These are phyloP conservation scores for Caenorhabditis sp. DNA, from an alignment of 2,888 invertebrate species.

Conservation along the genomic window DNA sequence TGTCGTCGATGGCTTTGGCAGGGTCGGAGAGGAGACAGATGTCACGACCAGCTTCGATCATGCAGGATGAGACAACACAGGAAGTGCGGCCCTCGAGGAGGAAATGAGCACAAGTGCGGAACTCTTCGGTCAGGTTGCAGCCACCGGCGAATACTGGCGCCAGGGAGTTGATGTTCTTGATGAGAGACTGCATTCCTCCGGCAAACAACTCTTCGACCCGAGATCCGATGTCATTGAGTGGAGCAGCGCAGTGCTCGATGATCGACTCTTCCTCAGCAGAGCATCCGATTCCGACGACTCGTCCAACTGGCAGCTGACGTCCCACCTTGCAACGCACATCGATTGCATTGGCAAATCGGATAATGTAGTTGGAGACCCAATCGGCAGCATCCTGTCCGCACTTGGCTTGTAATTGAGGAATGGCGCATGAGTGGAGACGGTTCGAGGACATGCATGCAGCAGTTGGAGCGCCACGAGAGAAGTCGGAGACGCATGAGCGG, in stretches of 20 bases:
- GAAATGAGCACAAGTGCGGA: slow-evolving; percentile 70
- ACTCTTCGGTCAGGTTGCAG: slow-evolving; percentile 77
- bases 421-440: slow-evolving; percentile 75
- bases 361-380: slow-evolving; percentile 77
- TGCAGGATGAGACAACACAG: slow-evolving; percentile 79
- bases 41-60: slow-evolving; percentile 78
- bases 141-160: slow-evolving; percentile 81
- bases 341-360: slow-evolving; percentile 79
- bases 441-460: slow-evolving; percentile 80
- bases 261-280: slow-evolving; percentile 77
- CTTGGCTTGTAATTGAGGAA: slow-evolving; percentile 67
- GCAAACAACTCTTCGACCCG: slow-evolving; percentile 73
- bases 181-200: slow-evolving; percentile 75
- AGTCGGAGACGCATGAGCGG: slow-evolving; percentile 77
- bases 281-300: slow-evolving; percentile 77
- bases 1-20: slow-evolving; percentile 78
- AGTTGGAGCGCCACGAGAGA: slow-evolving; percentile 80
- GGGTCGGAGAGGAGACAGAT: slow-evolving; percentile 79
- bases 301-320: slow-evolving; percentile 69
- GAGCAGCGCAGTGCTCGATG: slow-evolving; percentile 80
- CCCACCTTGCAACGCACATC: slow-evolving; percentile 76
- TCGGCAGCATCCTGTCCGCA: slow-evolving; percentile 69
- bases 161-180: slow-evolving; percentile 80
- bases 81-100: slow-evolving; percentile 66
- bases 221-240: slow-evolving; percentile 77